phyloP scores from a whole-genome alignment of 2,113 vertebrate species.

The Rhipidura dahli region DNA sequence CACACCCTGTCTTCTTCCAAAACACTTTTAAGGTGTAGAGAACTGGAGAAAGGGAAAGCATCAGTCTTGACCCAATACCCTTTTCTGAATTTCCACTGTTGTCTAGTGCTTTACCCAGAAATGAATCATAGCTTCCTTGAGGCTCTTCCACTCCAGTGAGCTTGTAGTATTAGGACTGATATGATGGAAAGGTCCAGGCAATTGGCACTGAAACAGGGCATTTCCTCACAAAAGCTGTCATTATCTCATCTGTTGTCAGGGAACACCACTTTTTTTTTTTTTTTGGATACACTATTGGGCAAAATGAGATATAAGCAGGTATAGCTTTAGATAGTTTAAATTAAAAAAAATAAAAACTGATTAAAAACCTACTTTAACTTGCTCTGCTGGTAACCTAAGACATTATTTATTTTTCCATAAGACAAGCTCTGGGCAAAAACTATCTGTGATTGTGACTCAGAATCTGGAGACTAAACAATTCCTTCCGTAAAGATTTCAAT shows the following conservation, averaged over 20 bases:
- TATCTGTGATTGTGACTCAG: neutral
- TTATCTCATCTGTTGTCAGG: neutral
- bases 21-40: neutral
- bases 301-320: neutral
- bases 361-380: neutral
- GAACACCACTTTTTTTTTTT: neutral
- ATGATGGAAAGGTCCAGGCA: neutral
- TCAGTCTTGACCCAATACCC: neutral
- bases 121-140: neutral
- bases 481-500: neutral
- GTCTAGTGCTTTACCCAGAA: neutral
- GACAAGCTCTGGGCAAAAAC: neutral
- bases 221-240: neutral
- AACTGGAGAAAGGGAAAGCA: neutral
- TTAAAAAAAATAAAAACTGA: neutral
- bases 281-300: neutral
- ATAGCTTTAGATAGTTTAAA: neutral
- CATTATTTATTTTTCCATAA: neutral
- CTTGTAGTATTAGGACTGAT: neutral
- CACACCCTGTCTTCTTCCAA: neutral
- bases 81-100: neutral
- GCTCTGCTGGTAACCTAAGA: neutral
- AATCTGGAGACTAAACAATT: conserved; percentile 6
- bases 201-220: neutral
- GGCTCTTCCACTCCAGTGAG: neutral